A percentile compares a stretch with the other conserved stretches of the same genome.
Conservation (phyloP, 1,140 invertebrate genomes). For the Aporrectodea caliginosa region DNA sequence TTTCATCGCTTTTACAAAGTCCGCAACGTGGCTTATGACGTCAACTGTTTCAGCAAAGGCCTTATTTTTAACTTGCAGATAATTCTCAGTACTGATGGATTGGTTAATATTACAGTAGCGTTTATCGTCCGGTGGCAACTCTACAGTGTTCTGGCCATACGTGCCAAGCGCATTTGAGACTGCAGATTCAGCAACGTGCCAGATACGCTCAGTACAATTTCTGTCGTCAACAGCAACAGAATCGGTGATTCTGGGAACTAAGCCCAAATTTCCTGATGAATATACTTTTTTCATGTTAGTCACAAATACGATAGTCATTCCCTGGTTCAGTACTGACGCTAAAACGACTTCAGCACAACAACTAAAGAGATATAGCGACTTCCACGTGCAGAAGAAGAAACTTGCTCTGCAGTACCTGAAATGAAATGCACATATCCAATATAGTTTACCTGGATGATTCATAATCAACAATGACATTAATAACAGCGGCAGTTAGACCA, state of each 20-base stretch:
- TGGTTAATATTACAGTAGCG: background rate
- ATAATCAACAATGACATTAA: background rate
- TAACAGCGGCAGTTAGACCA: no score
- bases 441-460: background rate
- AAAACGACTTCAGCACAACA: background rate
- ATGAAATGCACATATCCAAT: background rate
- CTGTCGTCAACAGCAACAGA: background rate
- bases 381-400: no score
- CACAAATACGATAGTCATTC: background rate
- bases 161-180: background rate
- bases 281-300: background rate
- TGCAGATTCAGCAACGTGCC: background rate
- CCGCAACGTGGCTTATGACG: no score
- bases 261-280: background rate
- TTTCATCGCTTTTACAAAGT: background rate
- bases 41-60: no score
- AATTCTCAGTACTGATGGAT: background rate
- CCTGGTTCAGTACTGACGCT: background rate
- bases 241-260: background rate
- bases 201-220: no score
- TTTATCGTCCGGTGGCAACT: background rate
- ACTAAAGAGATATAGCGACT: no score
- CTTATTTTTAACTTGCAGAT: background rate
- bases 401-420: background rate
- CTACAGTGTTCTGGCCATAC: background rate